A percentile compares a stretch with the other conserved stretches of the same genome.
Conservation (phyloP, 2,888 invertebrate species). For the Coremacera marginata region DNA sequence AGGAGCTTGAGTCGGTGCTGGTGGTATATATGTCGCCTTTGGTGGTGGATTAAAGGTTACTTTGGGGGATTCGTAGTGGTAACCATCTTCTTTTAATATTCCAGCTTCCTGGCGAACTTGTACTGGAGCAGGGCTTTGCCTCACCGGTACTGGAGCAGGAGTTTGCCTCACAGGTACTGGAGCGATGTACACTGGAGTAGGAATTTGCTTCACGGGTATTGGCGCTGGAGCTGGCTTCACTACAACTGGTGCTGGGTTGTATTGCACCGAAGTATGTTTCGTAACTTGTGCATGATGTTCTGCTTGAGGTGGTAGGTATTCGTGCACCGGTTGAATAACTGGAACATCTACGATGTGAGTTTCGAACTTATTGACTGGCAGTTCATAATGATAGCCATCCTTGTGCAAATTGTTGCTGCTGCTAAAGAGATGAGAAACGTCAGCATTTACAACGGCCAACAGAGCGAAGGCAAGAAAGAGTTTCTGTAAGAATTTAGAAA, state of each 20-base stretch:
- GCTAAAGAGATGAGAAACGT: slow-evolving; percentile 63
- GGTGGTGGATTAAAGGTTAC: slow-evolving; percentile 40
- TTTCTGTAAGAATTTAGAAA: slow-evolving; percentile 54
- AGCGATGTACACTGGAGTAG: slow-evolving; percentile 32
- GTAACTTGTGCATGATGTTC: not conserved
- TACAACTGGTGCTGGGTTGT: slow-evolving; percentile 24
- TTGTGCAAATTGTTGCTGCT: slow-evolving; percentile 60
- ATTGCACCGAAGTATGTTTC: slow-evolving; percentile 11
- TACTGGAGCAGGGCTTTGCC: slow-evolving; percentile 27
- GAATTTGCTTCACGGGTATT: slow-evolving; percentile 3
- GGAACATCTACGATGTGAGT: slow-evolving; percentile 57
- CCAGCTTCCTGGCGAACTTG: slow-evolving; percentile 46
- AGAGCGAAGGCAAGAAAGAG: slow-evolving; percentile 59
- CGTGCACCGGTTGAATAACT: slow-evolving; percentile 35
- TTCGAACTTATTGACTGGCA: slow-evolving; percentile 49
- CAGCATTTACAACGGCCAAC: slow-evolving; percentile 61
- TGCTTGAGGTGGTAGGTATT: slow-evolving; percentile 38
- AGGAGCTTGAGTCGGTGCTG: slow-evolving; percentile 18
- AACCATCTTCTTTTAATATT: slow-evolving; percentile 54
- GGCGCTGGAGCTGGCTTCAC: slow-evolving; percentile 11
- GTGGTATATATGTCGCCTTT: not conserved
- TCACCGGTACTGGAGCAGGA: slow-evolving; percentile 29
- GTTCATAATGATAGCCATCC: slow-evolving; percentile 62
- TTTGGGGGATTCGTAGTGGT: slow-evolving; percentile 50
- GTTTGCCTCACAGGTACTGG: slow-evolving; percentile 26